phyloP scores from a whole-genome alignment of 2,113 vertebrate species.

The Struthio camelus region DNA sequence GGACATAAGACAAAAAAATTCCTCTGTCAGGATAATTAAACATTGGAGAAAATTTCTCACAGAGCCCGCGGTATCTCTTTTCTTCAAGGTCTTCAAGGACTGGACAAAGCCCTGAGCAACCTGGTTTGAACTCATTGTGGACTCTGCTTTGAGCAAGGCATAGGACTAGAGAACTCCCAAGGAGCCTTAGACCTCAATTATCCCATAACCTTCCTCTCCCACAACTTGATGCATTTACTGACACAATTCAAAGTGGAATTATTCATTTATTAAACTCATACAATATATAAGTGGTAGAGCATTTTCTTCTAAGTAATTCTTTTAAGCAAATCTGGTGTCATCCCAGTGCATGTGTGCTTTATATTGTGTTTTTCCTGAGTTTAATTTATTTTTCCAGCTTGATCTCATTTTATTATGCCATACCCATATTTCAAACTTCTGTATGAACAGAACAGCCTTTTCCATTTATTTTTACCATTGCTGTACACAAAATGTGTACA shows the following conservation, averaged over 20 bases:
- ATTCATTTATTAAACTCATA: background rate
- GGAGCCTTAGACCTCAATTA: background rate
- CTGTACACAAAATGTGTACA: background rate
- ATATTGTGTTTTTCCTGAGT: background rate
- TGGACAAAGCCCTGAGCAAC: background rate
- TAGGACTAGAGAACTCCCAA: background rate
- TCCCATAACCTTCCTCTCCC: background rate
- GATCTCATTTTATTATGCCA: background rate
- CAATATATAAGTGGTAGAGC: background rate
- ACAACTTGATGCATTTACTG: background rate
- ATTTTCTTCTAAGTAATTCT: background rate
- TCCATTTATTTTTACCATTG: background rate
- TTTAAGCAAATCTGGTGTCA: background rate
- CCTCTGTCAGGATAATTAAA: background rate
- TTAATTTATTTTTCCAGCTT: background rate
- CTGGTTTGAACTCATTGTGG: background rate
- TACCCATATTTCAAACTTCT: background rate
- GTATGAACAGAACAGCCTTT: accelerated
- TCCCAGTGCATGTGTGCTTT: background rate
- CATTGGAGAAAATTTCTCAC: background rate
- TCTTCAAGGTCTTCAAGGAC: background rate
- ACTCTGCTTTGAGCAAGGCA: background rate
- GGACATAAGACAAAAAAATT: background rate
- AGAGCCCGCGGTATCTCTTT: background rate
- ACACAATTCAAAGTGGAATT: background rate